Percentiles rank a stretch among this genome's conserved stretches.
Conservation (phyloP, 37 sponge, comb jelly and placozoan species). For the Theonella swinhoei region DNA sequence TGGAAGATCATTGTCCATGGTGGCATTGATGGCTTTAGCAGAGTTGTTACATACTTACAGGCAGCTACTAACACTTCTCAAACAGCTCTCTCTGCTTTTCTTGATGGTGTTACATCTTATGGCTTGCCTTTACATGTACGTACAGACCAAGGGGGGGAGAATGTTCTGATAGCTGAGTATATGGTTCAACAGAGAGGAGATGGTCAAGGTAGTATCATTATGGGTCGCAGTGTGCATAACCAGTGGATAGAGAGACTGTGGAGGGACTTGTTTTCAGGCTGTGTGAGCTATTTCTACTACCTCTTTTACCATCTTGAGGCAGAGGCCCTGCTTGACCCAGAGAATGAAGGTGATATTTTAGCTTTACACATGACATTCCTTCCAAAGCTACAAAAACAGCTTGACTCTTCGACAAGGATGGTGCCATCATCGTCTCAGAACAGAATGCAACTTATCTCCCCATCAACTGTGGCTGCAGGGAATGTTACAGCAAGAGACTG, state of each 20-base stretch:
- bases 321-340: not conserved
- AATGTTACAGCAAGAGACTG: not conserved
- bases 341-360: not conserved
- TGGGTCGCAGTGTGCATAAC: constrained; percentile 43
- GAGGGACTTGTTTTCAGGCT: constrained; percentile 5
- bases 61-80: constrained; percentile 38
- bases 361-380: no score
- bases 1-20: constrained; percentile 62
- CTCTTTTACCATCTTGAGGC: not conserved
- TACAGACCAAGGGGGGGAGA: constrained; percentile 58
- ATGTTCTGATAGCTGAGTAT: constrained; percentile 47
- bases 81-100: constrained; percentile 28
- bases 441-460: not conserved
- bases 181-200: constrained; percentile 58
- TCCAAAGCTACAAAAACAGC: not conserved
- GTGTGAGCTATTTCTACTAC: not conserved
- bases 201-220: no score
- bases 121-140: constrained; percentile 61
- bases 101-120: constrained; percentile 11
- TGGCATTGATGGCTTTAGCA: no score
- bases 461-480: not conserved
- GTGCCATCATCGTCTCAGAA: not conserved
- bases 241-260: constrained; percentile 12
- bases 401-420: not conserved
- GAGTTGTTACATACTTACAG: constrained; percentile 36